These are phyloP conservation scores for Sterna hirundo DNA, from an alignment of 2,113 vertebrate species.

Conservation along the genomic window DNA sequence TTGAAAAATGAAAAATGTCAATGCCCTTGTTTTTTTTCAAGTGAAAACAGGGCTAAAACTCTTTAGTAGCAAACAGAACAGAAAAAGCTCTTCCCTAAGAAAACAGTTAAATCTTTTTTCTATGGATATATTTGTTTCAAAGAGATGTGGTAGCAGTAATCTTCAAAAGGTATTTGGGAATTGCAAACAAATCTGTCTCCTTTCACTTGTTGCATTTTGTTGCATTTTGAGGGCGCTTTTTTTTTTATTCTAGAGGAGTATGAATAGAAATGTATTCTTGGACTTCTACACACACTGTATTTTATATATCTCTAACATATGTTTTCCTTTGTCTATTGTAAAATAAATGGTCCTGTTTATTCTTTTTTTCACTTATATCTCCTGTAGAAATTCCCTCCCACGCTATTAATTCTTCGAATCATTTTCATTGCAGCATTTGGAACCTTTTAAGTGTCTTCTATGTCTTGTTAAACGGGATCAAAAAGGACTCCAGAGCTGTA, in stretches of 20 bases:
- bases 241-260: not conserved
- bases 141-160: not conserved
- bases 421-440: constrained; percentile 37
- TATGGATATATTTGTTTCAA: not conserved
- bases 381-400: constrained; percentile 44
- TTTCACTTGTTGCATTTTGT: not conserved
- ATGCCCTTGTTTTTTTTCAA: not conserved
- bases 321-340: constrained; percentile 51
- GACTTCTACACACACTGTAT: not conserved
- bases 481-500: constrained; percentile 6
- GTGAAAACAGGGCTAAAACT: not conserved
- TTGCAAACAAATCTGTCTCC: not conserved
- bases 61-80: not conserved
- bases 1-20: constrained; percentile 23
- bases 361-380: constrained; percentile 26
- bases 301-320: constrained; percentile 18
- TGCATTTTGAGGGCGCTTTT: not conserved
- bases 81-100: not conserved
- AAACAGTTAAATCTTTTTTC: not conserved
- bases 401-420: constrained; percentile 19
- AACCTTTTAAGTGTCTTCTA: constrained; percentile 31
- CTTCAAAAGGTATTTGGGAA: not conserved
- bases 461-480: constrained; percentile 38
- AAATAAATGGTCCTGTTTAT: constrained; percentile 60
- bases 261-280: not conserved